These are phyloP conservation scores for Parnassius glacialis DNA, from an alignment of 2,888 invertebrate species.

Conservation along the genomic window DNA sequence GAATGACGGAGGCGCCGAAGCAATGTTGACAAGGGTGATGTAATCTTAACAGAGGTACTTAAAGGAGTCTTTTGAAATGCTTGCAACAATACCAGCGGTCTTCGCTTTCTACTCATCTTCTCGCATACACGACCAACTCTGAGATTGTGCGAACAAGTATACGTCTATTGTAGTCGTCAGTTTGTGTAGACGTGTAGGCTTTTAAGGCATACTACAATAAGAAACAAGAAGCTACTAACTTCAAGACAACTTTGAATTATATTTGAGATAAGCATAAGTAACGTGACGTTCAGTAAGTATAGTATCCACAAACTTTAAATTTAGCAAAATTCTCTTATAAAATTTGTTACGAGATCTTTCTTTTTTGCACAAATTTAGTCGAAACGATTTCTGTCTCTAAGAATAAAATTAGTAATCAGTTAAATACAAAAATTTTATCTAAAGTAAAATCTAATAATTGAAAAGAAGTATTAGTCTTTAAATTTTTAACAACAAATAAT, in stretches of 20 bases:
- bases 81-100: slow-evolving; percentile 14
- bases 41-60: slow-evolving; percentile 15
- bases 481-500: too few relatives aligned
- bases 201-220: slow-evolving; percentile 11
- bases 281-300: too few relatives aligned
- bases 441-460: too few relatives aligned
- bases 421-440: too few relatives aligned
- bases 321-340: too few relatives aligned
- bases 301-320: too few relatives aligned
- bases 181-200: slow-evolving; percentile 2
- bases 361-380: too few relatives aligned
- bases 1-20: slow-evolving; percentile 1
- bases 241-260: slow-evolving; percentile 6
- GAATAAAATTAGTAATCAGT: too few relatives aligned
- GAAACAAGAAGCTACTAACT: slow-evolving; percentile 10
- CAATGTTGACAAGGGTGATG: slow-evolving; percentile 11
- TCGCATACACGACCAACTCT: slow-evolving; percentile 12
- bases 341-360: too few relatives aligned
- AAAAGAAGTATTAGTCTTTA: too few relatives aligned
- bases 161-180: slow-evolving; percentile 11
- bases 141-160: slow-evolving; percentile 23
- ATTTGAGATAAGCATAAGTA: too few relatives aligned
- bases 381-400: too few relatives aligned
- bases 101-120: slow-evolving; percentile 20
- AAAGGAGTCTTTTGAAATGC: slow-evolving; percentile 15